These are phyloP conservation scores for Intellagama lesueurii DNA, from an alignment of 2,797 vertebrate genomes.

Conservation along the genomic window DNA sequence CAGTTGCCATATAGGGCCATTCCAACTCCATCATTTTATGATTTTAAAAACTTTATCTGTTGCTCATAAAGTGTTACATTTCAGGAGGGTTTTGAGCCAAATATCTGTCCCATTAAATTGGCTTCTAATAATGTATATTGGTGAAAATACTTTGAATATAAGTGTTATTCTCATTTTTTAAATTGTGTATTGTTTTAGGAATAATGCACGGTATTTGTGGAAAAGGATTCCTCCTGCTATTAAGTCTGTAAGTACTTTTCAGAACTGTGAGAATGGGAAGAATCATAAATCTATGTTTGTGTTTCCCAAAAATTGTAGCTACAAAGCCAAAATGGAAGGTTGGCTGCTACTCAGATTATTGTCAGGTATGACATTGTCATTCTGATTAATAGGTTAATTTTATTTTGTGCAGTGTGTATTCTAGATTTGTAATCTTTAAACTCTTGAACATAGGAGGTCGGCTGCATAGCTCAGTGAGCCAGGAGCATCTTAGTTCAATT, in stretches of 20 bases:
- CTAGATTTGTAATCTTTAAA: neutral
- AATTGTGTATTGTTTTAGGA: slow-evolving; percentile 78
- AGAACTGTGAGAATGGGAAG: neutral
- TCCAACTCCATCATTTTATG: too few species aligned
- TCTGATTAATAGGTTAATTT: neutral
- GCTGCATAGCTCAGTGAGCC: neutral
- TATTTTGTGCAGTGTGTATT: neutral
- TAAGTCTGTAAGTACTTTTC: slow-evolving; percentile 87
- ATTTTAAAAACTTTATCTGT: neutral
- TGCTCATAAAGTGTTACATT: neutral
- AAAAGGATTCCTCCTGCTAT: slow-evolving; percentile 94
- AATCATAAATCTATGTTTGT: neutral
- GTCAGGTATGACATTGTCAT: neutral
- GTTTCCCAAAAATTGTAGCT: neutral
- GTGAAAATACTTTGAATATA: slow-evolving; percentile 32
- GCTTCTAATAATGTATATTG: neutral
- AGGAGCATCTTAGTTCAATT: too few species aligned
- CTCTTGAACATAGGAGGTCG: neutral
- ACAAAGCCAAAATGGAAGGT: neutral
- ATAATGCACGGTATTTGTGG: slow-evolving; percentile 96
- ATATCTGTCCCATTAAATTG: neutral
- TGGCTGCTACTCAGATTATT: neutral
- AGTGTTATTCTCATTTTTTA: slow-evolving; percentile 31
- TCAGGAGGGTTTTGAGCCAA: neutral
- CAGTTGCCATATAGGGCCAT: too few species aligned